Percentiles rank a stretch among this genome's conserved stretches.
These are phyloP conservation scores for Mirza zaza DNA, from an alignment of 2,113 vertebrate genomes.

Conservation along the genomic window DNA sequence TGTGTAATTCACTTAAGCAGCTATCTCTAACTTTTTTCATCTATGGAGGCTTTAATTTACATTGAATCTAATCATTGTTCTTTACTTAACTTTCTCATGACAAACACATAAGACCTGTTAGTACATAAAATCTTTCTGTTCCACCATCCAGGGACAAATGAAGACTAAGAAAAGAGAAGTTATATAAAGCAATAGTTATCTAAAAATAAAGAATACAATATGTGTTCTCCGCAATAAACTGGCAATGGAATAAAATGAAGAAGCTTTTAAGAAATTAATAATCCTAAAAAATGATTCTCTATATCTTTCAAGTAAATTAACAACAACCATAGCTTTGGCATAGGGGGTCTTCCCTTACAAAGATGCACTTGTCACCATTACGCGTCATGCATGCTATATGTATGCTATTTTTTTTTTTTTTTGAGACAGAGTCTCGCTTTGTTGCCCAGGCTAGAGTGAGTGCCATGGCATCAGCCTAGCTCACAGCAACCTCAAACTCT, in stretches of 20 bases:
- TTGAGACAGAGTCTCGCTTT: too few relatives aligned
- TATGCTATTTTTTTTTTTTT: background rate
- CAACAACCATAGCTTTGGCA: background rate
- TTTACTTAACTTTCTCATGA: background rate
- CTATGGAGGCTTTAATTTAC: background rate
- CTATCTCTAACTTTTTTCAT: background rate
- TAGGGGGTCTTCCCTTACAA: background rate
- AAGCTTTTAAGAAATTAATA: constrained; percentile 33
- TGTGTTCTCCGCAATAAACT: background rate
- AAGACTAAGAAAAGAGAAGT: background rate
- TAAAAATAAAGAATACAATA: background rate
- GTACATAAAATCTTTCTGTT: background rate
- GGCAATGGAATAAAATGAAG: background rate
- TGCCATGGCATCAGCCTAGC: too few relatives aligned
- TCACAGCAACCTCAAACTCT: too few relatives aligned
- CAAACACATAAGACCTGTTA: background rate
- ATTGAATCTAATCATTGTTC: background rate
- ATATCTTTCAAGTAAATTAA: constrained; percentile 32
- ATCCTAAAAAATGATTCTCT: constrained; percentile 6
- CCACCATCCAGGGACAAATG: background rate
- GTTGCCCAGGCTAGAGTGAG: too few relatives aligned
- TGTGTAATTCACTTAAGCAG: background rate
- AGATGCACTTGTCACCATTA: background rate
- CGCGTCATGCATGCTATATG: background rate
- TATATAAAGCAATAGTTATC: background rate